phyloP scores from a whole-genome alignment of 1,140 invertebrate genomes.

The Amphibalanus amphitrite region DNA sequence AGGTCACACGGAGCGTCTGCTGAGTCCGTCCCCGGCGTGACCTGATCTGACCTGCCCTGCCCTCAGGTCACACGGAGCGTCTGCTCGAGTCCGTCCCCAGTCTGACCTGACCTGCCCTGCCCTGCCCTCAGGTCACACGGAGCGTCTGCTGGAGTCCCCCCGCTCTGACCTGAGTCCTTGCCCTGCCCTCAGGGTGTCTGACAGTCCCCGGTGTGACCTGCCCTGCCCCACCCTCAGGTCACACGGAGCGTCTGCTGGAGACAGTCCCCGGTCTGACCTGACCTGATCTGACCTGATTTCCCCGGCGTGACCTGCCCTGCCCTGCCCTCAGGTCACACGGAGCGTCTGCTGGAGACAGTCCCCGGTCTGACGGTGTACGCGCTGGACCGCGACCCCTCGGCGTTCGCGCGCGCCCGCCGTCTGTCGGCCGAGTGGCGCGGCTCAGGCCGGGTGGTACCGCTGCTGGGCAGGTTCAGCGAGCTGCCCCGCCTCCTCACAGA shows the following conservation, averaged over 20 bases:
- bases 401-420: not conserved
- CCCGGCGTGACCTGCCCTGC: too few relatives aligned
- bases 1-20: too few relatives aligned
- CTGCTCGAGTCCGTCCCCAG: not conserved
- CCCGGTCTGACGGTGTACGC: not conserved
- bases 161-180: too few relatives aligned
- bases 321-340: not conserved
- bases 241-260: not conserved
- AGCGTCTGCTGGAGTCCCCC: too few relatives aligned
- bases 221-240: too few relatives aligned
- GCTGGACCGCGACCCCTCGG: not conserved
- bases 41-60: too few relatives aligned
- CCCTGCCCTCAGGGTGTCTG: too few relatives aligned
- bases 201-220: too few relatives aligned
- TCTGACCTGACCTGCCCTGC: too few relatives aligned
- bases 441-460: not conserved
- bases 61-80: not conserved
- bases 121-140: too few relatives aligned
- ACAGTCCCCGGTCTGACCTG: not conserved
- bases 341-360: not conserved
- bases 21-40: too few relatives aligned
- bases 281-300: too few relatives aligned
- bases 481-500: not conserved
- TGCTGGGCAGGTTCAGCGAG: slow-evolving; percentile 2
- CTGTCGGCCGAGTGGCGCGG: not conserved